These are phyloP conservation scores for Pogonognathellus flavescens DNA, from an alignment of 1,140 invertebrate species.

Conservation along the genomic window DNA sequence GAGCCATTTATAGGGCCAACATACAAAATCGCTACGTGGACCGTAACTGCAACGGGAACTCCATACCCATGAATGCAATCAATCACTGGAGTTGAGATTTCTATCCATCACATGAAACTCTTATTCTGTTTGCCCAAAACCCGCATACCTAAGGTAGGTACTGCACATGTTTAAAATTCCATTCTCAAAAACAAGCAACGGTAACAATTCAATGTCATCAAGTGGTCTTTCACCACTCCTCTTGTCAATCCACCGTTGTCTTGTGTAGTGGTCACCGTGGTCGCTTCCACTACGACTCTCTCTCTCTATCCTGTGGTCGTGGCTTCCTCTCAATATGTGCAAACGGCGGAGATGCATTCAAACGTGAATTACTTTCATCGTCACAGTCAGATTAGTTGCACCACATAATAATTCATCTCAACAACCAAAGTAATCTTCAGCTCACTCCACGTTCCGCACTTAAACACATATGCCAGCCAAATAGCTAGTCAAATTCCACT, in stretches of 20 bases:
- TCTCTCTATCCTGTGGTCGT: too few species aligned
- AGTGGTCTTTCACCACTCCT: background rate
- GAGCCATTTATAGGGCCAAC: constrained; percentile 65
- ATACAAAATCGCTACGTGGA: constrained; percentile 60
- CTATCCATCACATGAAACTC: background rate
- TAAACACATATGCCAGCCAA: too few species aligned
- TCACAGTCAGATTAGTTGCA: too few species aligned
- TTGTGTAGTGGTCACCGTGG: background rate
- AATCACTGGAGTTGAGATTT: constrained; percentile 62
- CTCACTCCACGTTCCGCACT: too few species aligned
- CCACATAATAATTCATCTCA: too few species aligned
- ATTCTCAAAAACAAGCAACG: background rate
- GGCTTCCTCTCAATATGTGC: too few species aligned
- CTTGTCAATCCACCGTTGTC: constrained; percentile 10
- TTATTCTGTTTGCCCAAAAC: background rate
- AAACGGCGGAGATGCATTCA: too few species aligned
- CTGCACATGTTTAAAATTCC: background rate
- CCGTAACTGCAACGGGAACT: constrained; percentile 60
- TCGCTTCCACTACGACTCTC: too few species aligned
- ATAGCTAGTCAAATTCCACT: too few species aligned
- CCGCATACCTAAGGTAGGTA: background rate
- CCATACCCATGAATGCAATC: constrained; percentile 61
- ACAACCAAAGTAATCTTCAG: too few species aligned
- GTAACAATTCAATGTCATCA: background rate
- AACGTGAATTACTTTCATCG: too few species aligned